phyloP scores from a whole-genome alignment of 2,888 invertebrate species.

The Platynereis dumerilii region DNA sequence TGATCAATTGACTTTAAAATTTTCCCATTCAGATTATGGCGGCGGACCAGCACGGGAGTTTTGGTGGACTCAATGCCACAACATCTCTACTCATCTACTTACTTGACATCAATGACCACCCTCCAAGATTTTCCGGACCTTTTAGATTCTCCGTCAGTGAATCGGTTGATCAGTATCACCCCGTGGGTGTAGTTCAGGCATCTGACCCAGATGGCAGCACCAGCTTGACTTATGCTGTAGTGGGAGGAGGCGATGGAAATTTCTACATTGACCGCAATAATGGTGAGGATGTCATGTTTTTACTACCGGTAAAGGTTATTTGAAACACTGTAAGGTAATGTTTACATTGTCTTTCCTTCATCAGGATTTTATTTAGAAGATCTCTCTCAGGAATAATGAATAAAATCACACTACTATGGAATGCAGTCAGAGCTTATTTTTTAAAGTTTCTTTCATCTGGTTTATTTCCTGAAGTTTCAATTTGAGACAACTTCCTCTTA shows the following conservation, averaged over 20 bases:
- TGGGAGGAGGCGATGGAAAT: slow-evolving; percentile 30
- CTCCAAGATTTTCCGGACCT: slow-evolving; percentile 32
- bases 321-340: too few species aligned
- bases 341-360: too few species aligned
- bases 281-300: slow-evolving; percentile 31
- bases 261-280: slow-evolving; percentile 37
- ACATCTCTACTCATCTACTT: slow-evolving; percentile 21
- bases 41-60: slow-evolving; percentile 16
- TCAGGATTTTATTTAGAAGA: too few species aligned
- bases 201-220: slow-evolving; percentile 36
- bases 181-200: slow-evolving; percentile 37
- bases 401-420: too few species aligned
- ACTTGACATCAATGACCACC: slow-evolving; percentile 43
- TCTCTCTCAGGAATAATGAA: too few species aligned
- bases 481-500: too few species aligned
- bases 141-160: slow-evolving; percentile 38
- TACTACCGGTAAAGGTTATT: too few species aligned
- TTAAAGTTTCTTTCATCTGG: too few species aligned
- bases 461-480: too few species aligned
- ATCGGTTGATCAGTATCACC: slow-evolving; percentile 17
- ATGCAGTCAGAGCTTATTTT: too few species aligned
- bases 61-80: slow-evolving; percentile 6
- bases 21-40: slow-evolving; percentile 27
- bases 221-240: slow-evolving; percentile 29
- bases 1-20: too few species aligned